Base-by-base conservation (phyloP, 2,797 vertebrate species). In the Labroides dimidiatus region DNA sequence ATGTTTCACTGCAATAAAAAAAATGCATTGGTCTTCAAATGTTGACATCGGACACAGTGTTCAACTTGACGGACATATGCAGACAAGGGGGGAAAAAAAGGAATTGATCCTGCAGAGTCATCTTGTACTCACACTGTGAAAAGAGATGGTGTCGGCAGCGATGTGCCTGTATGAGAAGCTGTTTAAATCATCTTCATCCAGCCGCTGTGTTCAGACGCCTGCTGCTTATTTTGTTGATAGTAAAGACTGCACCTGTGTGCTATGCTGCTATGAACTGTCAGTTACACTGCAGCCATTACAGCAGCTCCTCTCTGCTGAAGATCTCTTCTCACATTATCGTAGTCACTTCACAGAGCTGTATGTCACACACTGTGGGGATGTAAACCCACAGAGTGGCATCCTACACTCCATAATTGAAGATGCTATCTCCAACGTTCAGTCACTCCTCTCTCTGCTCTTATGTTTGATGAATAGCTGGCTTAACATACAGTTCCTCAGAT, bases 381-480 rank as follows among this genome's bases (percentile, higher is more conserved):
- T 77, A 82, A 82, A 54, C 75, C 72, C 68, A 59, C 72, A 80
- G 86, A 87, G 77, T 85, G 80, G 79, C 66, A 77, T 69, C 63
- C 82, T 70, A 72, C 79, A 78, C 61, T 48, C 9, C 2, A 52
- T 87, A 83, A 90, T 86, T 84, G 84, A 91, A 89, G 81, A 86
- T 81, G 66, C 69, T 80, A 85, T 88, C 87, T 54, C 52, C 42
- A 39, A 66, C 75, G 30, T 72, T 90, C 85, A 80, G 60, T 82
- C 81, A 82, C 63, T 53, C 69, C 53, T 73, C 80, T 87, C 19
- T 54, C 74, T 81, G 74, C 84, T 77, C 72, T 82, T 81, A 73
- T 76, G 64, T 82, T 80, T 90, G 88, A 92, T 81, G 78, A 89
- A 90, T 85, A 87, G 87, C 83, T 66, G 77, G 68, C 78, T 82